Percentiles rank a stretch among this genome's conserved stretches.
Evolutionary conservation across 2,113 vertebrate species (phyloP).

Genomic region (Chionomys nivalis): DNA sequence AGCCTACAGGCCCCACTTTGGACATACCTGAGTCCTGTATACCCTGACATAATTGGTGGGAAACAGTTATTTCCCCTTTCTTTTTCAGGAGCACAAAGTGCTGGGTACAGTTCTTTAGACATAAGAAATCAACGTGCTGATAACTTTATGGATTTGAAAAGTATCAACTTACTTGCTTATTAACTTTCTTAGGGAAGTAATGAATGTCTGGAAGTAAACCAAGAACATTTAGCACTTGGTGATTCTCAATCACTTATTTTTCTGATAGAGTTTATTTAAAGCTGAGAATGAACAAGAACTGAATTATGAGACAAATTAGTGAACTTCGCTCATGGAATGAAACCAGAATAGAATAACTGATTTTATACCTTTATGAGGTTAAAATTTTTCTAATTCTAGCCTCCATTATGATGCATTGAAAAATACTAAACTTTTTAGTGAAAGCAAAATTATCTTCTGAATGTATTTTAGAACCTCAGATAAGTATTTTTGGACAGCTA

Average conservation of each 20-base stretch:
- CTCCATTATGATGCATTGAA: constrained; percentile 18
- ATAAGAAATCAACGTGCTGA: neutral
- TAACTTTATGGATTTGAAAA: neutral
- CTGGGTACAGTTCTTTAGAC: neutral
- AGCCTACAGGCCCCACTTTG: neutral
- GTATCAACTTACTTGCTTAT: neutral
- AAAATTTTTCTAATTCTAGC: constrained; percentile 10
- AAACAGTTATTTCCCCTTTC: neutral
- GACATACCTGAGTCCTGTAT: neutral
- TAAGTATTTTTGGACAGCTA: neutral
- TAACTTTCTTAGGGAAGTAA: neutral
- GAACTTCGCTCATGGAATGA: neutral
- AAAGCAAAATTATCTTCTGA: constrained; percentile 33
- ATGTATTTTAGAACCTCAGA: neutral
- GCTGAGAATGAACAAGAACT: constrained; percentile 26
- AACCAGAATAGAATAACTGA: neutral
- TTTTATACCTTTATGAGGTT: neutral
- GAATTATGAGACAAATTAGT: constrained; percentile 42
- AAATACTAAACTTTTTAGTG: neutral
- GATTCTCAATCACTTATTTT: neutral
- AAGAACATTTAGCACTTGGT: neutral
- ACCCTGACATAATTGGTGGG: neutral
- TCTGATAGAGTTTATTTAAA: constrained; percentile 52
- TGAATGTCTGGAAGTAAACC: neutral
- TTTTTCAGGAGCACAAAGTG: neutral